phyloP scores from a whole-genome alignment of 2,888 invertebrate species.

The Strigamia transsilvanica region DNA sequence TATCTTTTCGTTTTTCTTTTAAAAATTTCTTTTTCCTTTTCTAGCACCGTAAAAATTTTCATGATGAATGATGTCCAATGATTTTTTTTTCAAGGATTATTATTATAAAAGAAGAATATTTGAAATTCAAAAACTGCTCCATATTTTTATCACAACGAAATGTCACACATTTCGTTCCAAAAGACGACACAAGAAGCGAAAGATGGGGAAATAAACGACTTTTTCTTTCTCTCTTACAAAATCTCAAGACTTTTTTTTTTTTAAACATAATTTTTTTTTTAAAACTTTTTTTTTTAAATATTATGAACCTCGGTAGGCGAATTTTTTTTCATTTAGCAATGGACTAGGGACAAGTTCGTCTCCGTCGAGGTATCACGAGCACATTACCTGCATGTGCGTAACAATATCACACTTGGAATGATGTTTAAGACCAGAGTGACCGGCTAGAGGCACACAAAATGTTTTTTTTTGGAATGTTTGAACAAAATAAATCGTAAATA shows the following conservation, averaged over 20 bases:
- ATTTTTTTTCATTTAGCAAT: constrained; percentile 37
- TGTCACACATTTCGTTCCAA: constrained; percentile 41
- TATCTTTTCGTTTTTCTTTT: constrained; percentile 16
- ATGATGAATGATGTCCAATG: constrained; percentile 48
- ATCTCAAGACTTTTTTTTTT: constrained; percentile 42
- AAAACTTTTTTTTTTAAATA: constrained; percentile 23
- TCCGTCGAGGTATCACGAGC: constrained; percentile 44
- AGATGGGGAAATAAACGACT: constrained; percentile 31
- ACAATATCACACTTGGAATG: constrained; percentile 49
- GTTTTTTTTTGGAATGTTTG: constrained; percentile 37
- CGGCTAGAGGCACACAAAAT: constrained; percentile 49
- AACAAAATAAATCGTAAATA: constrained; percentile 43
- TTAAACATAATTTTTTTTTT: not conserved
- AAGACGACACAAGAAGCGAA: constrained; percentile 47
- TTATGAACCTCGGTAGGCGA: constrained; percentile 49
- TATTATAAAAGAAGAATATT: constrained; percentile 43
- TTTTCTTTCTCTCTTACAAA: constrained; percentile 22
- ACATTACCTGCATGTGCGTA: constrained; percentile 52
- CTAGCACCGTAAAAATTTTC: constrained; percentile 52
- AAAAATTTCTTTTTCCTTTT: constrained; percentile 18
- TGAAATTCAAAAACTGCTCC: constrained; percentile 49
- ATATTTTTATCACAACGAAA: constrained; percentile 48
- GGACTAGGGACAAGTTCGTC: constrained; percentile 48
- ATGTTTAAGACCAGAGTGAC: constrained; percentile 48
- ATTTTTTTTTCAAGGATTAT: constrained; percentile 41